These are phyloP conservation scores for Acromyrmex echinatior DNA, from an alignment of 1,140 invertebrate species.

Conservation along the genomic window DNA sequence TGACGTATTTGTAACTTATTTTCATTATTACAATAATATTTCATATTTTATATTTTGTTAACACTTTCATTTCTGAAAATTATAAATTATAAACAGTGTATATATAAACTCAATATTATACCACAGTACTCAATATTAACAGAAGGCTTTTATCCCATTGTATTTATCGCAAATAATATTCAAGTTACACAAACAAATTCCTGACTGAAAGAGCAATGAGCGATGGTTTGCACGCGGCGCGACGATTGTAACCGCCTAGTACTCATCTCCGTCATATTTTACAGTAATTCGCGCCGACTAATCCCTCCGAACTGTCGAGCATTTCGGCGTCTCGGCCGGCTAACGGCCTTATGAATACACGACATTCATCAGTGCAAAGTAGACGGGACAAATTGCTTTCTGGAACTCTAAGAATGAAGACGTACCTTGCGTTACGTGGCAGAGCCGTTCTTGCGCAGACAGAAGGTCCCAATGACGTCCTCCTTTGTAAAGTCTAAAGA, in stretches of 20 bases:
- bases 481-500: slow-evolving; percentile 32
- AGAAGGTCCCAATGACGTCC: slow-evolving; percentile 25
- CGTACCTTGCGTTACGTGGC: not conserved
- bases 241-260: slow-evolving; percentile 8
- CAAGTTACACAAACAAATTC: slow-evolving; percentile 24
- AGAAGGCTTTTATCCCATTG: slow-evolving; percentile 1
- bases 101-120: not conserved
- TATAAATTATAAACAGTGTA: not conserved
- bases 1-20: not conserved
- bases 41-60: not conserved
- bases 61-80: not conserved
- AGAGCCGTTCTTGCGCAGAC: not conserved
- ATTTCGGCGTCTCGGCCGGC: slow-evolving; percentile 31
- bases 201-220: slow-evolving; percentile 2
- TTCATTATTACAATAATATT: slow-evolving; percentile 12
- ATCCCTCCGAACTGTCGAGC: slow-evolving; percentile 33
- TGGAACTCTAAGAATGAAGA: slow-evolving; percentile 60
- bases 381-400: slow-evolving; percentile 58
- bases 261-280: slow-evolving; percentile 43
- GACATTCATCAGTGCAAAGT: slow-evolving; percentile 46
- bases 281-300: slow-evolving; percentile 49
- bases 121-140: not conserved
- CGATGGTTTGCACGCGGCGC: slow-evolving; percentile 25
- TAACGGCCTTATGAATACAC: slow-evolving; percentile 38
- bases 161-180: slow-evolving; percentile 46